Base-by-base conservation (phyloP, 2,797 vertebrate genomes). In the Decapterus maruadsi region DNA sequence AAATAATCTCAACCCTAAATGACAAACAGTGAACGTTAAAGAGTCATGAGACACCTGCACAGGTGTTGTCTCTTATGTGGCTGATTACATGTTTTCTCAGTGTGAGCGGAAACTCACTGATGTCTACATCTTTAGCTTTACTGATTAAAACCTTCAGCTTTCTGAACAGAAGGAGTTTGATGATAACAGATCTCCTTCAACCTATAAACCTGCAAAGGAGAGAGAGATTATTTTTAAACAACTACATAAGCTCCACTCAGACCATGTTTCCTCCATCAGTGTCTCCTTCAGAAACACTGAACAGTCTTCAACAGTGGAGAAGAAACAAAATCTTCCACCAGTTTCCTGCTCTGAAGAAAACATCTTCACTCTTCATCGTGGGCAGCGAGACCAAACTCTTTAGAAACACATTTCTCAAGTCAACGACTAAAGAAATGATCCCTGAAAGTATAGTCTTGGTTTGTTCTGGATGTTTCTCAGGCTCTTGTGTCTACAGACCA, bases 331-430 rank as follows among this genome's bases (percentile, higher is more conserved):
- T 43, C 54, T 51, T 71, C 19, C 42, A 46, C 40, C 54, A 71
- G 54, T 12, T 77, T 77, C 55, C 19, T 68, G 69, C 63, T 67
- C 69, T 50, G 63, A 61, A 73, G 12, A 43, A 74, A 68, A 63
- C 70, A 79, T 58, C 51, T 50, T 5, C 46, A 38, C 65, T 77
- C 75, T 6, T 69, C 54, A 69, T 57, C 38, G 34, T 53, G 54
- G 54, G 12, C 26, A 75, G 66, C 19, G 22, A 65, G 65, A 68
- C 71, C 65, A 46, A 42, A 67, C 57, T 61, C 48, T 58, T 3
- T 53, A 43, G 56, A 71, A 75, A 67, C 67, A 76, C 72, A 67
- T 57, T 67, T 36, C 57, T 56, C 57, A 67, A 72, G 17, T 68
- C 48, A 22, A 13, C 1, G 56, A 65, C 50, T 70, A 42, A 38